Base-by-base conservation (phyloP, 23 tunicate genomes). In the Diplosoma virens region DNA sequence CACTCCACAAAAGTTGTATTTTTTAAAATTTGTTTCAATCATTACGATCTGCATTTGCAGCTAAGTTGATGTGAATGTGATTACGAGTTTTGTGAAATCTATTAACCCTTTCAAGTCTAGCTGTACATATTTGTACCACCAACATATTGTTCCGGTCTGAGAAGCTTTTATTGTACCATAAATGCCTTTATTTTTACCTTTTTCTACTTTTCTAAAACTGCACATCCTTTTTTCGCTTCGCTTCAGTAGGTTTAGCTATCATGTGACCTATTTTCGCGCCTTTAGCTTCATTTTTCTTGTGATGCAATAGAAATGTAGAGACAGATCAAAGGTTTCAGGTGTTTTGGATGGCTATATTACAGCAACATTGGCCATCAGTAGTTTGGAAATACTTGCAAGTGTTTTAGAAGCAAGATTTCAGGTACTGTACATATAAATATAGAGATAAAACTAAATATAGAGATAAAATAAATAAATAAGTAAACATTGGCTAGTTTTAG, bases 121-220 rank as follows among this genome's bases (percentile, higher is more conserved):
- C 61, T 17, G 61, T 64, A 64, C 71, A 22, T 64, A 64, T 64
- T 6, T 64, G 71, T 64, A 64, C 71, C 71, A 64, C 71, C 71
- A n/a, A 64, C 71, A 55, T 55, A 18, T 4, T 55, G 17, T 25
- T 9, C 17, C 61, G 17, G 61, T n/a, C 61, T 55, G 61, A 55
- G 61, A n/a, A 18, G 61, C 61, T 25, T 9, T 55, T 55, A 55
- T 61, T 61, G 69, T n/a, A 27, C 69, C 35, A 61, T 61, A 28
- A 26, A 61, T 61, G 35, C n/a, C n/a, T 29, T 61, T 61, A 61
- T 61, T 61, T 61, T 61, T 7, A 61, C 69, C 35, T 29, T 61
- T 61, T 61, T 35, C 35, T 7, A 61, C 69, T 61, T 61, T 61
- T 61, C n/a, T 17, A 25, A 20, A 61, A 61, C 69, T 28, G 69